Percentiles rank a stretch among this genome's conserved stretches.
phyloP scores from a whole-genome alignment of 2,888 invertebrate genomes.

The Leptopilina drosophilae region DNA sequence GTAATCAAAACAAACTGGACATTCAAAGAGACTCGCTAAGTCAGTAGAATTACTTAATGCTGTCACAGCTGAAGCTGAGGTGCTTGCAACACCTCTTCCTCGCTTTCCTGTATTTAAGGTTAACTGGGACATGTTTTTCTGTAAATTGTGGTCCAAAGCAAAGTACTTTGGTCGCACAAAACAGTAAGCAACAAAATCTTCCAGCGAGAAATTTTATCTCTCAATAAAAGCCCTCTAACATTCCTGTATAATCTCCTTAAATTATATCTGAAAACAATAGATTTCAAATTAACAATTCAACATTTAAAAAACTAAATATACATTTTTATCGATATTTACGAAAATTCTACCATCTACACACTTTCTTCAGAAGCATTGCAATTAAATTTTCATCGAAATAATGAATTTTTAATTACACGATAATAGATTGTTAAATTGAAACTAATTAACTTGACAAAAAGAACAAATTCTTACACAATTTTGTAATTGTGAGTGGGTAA shows the following conservation, averaged over 20 bases:
- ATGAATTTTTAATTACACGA: too few relatives aligned
- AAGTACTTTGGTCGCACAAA: conserved; percentile 37
- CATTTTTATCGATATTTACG: too few relatives aligned
- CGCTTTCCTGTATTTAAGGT: conserved; percentile 73
- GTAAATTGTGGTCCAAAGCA: conserved; percentile 46
- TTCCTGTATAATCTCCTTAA: conserved; percentile 29
- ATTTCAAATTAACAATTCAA: neutral
- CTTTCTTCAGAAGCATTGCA: neutral
- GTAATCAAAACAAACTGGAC: conserved; percentile 99
- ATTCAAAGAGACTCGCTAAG: conserved; percentile 94
- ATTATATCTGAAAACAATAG: conserved; percentile 18
- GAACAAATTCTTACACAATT: neutral
- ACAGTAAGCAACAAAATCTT: neutral
- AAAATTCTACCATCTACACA: too few relatives aligned
- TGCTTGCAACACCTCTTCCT: conserved; percentile 72
- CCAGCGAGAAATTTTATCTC: neutral
- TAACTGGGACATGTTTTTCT: conserved; percentile 72
- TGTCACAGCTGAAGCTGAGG: conserved; percentile 79
- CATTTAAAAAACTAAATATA: too few relatives aligned
- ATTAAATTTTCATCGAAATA: too few relatives aligned
- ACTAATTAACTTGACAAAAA: too few relatives aligned
- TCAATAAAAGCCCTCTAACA: conserved; percentile 14
- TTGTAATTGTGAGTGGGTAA: neutral
- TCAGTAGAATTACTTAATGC: conserved; percentile 88
- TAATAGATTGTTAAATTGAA: too few relatives aligned